These are phyloP conservation scores for Diglossa cyanea DNA, from an alignment of 2,797 vertebrate species.

Conservation along the genomic window DNA sequence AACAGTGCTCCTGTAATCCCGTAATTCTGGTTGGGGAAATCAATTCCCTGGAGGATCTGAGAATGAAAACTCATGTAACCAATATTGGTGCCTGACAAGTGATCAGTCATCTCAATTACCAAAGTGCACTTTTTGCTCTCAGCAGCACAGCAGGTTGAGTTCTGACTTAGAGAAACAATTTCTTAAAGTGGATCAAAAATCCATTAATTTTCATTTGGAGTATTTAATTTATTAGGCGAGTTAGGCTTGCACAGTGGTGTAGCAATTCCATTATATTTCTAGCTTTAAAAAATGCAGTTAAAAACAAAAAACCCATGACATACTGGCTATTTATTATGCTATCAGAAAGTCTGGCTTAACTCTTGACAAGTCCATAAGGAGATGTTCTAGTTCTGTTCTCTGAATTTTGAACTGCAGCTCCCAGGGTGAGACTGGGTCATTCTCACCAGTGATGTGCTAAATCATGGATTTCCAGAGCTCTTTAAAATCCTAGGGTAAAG, in stretches of 20 bases:
- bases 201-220: not conserved
- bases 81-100: not conserved
- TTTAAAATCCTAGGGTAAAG: not conserved
- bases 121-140: not conserved
- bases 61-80: not conserved
- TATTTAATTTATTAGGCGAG: not conserved
- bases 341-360: not conserved
- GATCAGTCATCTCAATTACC: not conserved
- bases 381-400: not conserved
- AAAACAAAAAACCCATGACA: not conserved
- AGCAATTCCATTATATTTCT: not conserved
- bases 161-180: not conserved
- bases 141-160: not conserved
- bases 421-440: not conserved
- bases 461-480: not conserved
- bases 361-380: not conserved
- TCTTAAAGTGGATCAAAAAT: not conserved
- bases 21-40: not conserved
- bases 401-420: not conserved
- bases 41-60: not conserved
- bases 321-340: not conserved
- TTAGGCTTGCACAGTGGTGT: not conserved
- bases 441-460: not conserved
- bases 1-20: not conserved
- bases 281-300: not conserved